These are phyloP conservation scores for Calypte anna DNA, from an alignment of 2,113 vertebrate species.

Conservation along the genomic window DNA sequence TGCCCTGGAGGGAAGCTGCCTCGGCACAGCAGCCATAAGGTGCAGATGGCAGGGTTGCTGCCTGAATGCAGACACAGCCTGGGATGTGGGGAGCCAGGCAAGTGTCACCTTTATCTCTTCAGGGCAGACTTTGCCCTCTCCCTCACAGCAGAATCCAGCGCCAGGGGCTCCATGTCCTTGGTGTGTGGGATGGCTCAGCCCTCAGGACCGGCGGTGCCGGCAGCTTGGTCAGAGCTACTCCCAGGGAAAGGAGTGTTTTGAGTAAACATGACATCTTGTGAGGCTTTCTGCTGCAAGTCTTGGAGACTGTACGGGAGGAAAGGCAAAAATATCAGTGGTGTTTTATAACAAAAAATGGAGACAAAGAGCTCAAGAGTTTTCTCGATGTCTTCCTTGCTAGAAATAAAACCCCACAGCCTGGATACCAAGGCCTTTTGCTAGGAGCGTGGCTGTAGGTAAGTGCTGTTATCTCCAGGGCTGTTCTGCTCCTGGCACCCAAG, in stretches of 20 bases:
- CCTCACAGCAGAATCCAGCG: background rate
- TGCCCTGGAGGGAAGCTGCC: conserved; percentile 40
- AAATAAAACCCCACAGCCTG: background rate
- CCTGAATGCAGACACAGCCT: background rate
- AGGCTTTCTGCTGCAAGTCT: background rate
- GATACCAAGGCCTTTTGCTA: background rate
- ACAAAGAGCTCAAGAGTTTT: background rate
- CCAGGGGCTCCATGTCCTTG: background rate
- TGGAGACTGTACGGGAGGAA: background rate
- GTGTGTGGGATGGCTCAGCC: too few relatives aligned
- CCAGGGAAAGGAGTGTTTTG: rapidly evolving
- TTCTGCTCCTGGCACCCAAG: background rate
- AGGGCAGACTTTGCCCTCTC: background rate
- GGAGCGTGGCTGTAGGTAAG: rapidly evolving
- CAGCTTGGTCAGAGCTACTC: background rate
- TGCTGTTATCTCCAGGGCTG: background rate
- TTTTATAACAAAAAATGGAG: background rate
- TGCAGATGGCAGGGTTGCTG: conserved; percentile 18
- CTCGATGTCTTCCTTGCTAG: background rate
- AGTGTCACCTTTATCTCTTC: background rate
- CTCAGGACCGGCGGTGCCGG: background rate
- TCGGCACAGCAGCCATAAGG: background rate
- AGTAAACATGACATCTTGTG: background rate
- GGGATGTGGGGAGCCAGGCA: background rate
- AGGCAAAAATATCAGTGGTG: background rate